A percentile compares a stretch with the other conserved stretches of the same genome.
Conservation (phyloP, 2,888 invertebrate species). For the Phyllotreta striolata region DNA sequence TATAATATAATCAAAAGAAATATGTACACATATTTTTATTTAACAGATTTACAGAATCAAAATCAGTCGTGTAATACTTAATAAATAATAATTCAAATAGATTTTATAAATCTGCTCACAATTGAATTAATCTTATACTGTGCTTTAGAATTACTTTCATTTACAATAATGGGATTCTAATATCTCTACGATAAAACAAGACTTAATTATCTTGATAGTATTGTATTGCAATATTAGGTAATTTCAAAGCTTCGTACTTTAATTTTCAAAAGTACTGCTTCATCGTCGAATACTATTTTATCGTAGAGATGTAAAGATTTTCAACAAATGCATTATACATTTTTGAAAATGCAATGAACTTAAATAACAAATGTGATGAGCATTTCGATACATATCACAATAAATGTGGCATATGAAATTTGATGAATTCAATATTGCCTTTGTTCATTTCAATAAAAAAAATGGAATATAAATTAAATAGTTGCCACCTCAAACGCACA, state of each 20-base stretch:
- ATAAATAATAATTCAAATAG: constrained; percentile 40
- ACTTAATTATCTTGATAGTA: too few species aligned
- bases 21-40: constrained; percentile 47
- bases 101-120: constrained; percentile 49
- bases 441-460: constrained; percentile 31
- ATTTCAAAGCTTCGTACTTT: too few species aligned
- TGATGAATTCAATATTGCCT: constrained; percentile 28
- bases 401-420: constrained; percentile 50
- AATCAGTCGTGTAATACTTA: constrained; percentile 50
- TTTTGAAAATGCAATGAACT: constrained; percentile 30
- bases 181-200: constrained; percentile 12
- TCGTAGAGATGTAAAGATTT: not conserved
- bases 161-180: constrained; percentile 32
- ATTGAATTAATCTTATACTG: constrained; percentile 30
- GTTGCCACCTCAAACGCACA: constrained; percentile 18
- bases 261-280: too few species aligned
- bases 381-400: constrained; percentile 60
- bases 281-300: too few species aligned
- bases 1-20: constrained; percentile 48
- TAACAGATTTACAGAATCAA: constrained; percentile 50
- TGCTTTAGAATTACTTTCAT: constrained; percentile 29
- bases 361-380: constrained; percentile 53
- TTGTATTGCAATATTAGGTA: too few species aligned
- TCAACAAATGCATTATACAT: not conserved
- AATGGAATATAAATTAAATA: constrained; percentile 6